Evolutionary conservation across 2,113 vertebrate genomes (phyloP).

Genomic region (Gila orcuttii): DNA sequence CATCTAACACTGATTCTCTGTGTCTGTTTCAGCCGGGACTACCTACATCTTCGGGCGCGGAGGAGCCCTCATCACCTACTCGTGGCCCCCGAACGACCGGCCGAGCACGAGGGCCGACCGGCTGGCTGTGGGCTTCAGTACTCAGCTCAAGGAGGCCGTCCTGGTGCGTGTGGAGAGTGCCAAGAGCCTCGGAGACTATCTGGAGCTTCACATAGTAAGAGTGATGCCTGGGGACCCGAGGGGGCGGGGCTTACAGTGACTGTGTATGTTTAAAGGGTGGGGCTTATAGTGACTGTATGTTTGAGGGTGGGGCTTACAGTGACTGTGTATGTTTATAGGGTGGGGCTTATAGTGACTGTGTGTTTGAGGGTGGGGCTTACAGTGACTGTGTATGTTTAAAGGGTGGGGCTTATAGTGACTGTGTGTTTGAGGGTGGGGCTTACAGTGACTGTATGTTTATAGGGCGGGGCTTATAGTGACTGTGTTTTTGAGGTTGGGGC

Average conservation of each 20-base stretch:
- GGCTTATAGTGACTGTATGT: neutral
- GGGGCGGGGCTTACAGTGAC: neutral
- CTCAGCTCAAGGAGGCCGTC: constrained; percentile 88
- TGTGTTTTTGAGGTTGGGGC: neutral
- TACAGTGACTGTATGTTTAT: neutral
- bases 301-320: neutral
- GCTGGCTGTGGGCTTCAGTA: constrained; percentile 94
- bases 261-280: neutral
- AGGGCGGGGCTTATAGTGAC: neutral
- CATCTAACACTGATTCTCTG: neutral
- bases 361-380: no score
- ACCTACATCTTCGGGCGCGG: constrained; percentile 93
- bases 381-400: neutral
- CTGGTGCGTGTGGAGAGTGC: constrained; percentile 92
- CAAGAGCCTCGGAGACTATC: constrained; percentile 89
- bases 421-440: neutral
- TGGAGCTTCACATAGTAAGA: constrained; percentile 93
- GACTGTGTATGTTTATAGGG: neutral
- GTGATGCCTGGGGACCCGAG: neutral
- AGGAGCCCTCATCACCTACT: constrained; percentile 92
- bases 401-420: neutral
- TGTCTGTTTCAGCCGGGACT: constrained; percentile 84
- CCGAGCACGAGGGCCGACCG: constrained; percentile 93
- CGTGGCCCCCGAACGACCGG: constrained; percentile 92
- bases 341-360: neutral